Evolutionary conservation across 1,140 invertebrate species (phyloP).

Genomic region (Conus ventricosus): DNA sequence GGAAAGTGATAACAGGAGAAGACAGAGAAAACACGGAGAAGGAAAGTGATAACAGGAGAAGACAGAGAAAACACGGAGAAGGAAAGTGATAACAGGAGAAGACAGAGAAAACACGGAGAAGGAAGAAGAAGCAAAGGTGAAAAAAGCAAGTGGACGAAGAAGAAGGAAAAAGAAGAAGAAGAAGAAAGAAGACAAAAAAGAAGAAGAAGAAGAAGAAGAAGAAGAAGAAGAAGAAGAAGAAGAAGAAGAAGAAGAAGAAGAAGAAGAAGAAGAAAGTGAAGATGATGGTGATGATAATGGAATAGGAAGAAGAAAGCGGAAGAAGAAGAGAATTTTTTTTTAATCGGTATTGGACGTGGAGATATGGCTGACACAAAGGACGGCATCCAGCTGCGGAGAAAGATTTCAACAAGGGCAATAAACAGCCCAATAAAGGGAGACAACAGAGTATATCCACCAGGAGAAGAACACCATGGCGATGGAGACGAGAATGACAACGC

Average conservation of each 20-base stretch:
- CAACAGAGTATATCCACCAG: no score
- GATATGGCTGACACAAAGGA: no score
- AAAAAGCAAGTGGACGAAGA: no score
- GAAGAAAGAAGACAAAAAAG: not conserved
- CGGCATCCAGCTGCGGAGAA: no score
- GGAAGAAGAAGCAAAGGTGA: no score
- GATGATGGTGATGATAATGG: not conserved
- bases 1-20: no score
- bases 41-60: no score
- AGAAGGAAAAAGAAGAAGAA: not conserved
- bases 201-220: not conserved
- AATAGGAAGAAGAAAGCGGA: constrained; percentile 5
- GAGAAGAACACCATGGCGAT: no score
- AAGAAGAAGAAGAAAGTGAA: not conserved
- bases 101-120: not conserved
- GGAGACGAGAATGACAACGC: no score
- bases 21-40: not conserved
- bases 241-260: not conserved
- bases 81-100: not conserved
- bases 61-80: no score
- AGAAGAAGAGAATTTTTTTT: not conserved
- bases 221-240: not conserved
- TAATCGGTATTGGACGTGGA: not conserved
- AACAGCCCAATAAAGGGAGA: no score
- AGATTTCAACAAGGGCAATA: no score